phyloP scores from a whole-genome alignment of 1,140 invertebrate species.

The Bemisia tabaci region DNA sequence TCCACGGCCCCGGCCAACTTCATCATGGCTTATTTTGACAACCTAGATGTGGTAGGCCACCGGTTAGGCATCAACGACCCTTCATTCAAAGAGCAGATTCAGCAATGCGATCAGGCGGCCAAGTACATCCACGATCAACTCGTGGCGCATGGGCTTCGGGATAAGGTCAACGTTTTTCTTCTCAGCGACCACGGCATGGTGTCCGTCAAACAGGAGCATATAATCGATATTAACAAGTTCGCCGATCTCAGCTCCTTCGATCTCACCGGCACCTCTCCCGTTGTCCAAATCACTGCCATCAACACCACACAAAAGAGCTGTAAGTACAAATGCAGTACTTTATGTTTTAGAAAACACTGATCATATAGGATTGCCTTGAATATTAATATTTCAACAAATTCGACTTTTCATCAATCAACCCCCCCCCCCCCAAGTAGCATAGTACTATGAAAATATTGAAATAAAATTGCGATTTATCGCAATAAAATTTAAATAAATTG shows the following conservation, averaged over 20 bases:
- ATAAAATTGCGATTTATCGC: background rate
- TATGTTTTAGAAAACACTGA: background rate
- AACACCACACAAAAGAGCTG: background rate
- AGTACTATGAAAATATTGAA: background rate
- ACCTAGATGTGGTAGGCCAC: slow-evolving; percentile 49
- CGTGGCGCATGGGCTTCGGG: slow-evolving; percentile 32
- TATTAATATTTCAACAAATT: background rate
- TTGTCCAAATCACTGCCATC: slow-evolving; percentile 32
- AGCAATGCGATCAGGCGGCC: slow-evolving; percentile 40
- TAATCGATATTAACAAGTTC: slow-evolving; percentile 44
- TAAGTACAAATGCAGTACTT: background rate
- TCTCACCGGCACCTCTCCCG: slow-evolving; percentile 32
- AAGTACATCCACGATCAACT: slow-evolving; percentile 41
- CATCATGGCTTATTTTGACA: slow-evolving; percentile 54
- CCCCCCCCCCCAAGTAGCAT: no score
- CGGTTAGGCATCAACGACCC: slow-evolving; percentile 33
- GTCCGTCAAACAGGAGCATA: slow-evolving; percentile 33
- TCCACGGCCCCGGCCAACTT: slow-evolving; percentile 41
- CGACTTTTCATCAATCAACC: background rate
- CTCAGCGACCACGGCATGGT: slow-evolving; percentile 64
- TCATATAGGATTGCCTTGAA: background rate
- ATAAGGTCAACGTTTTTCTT: slow-evolving; percentile 49
- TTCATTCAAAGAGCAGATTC: slow-evolving; percentile 35
- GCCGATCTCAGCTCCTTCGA: slow-evolving; percentile 36
- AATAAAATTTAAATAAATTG: no score